Percentiles rank a stretch among this genome's conserved stretches.
Conservation (phyloP, 2,888 invertebrate species). For the Dryobota labecula region DNA sequence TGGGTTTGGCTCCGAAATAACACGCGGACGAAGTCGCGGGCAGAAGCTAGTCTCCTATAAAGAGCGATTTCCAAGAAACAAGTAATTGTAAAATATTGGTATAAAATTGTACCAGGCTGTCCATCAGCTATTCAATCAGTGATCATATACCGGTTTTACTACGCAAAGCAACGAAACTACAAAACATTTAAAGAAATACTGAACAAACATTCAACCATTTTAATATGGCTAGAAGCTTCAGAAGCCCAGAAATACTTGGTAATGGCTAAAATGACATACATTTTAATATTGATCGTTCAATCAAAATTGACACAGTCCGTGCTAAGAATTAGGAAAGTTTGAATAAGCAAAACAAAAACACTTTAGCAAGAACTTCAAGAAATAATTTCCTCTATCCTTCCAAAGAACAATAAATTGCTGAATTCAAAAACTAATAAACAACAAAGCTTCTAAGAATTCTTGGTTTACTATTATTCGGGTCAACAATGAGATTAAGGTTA, state of each 20-base stretch:
- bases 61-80: not conserved
- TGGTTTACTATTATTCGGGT: slow-evolving; percentile 66
- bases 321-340: slow-evolving; percentile 2
- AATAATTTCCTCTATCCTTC: slow-evolving; percentile 30
- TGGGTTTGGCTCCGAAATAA: no score
- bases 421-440: slow-evolving; percentile 53
- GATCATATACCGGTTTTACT: not conserved
- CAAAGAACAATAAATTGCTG: slow-evolving; percentile 27
- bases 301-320: not conserved
- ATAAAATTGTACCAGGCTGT: not conserved
- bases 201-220: not conserved
- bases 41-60: not conserved
- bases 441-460: slow-evolving; percentile 37
- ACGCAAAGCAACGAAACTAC: not conserved
- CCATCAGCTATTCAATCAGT: not conserved
- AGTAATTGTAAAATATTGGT: not conserved
- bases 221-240: no score
- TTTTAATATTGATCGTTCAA: not conserved
- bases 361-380: not conserved
- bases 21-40: no score
- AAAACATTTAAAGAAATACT: not conserved
- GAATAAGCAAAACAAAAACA: slow-evolving; percentile 21
- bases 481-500: slow-evolving; percentile 75
- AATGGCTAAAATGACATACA: not conserved
- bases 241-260: not conserved